A percentile compares a stretch with the other conserved stretches of the same genome.
Conservation (phyloP, 2,113 vertebrate species). For the Sterna hirundo region DNA sequence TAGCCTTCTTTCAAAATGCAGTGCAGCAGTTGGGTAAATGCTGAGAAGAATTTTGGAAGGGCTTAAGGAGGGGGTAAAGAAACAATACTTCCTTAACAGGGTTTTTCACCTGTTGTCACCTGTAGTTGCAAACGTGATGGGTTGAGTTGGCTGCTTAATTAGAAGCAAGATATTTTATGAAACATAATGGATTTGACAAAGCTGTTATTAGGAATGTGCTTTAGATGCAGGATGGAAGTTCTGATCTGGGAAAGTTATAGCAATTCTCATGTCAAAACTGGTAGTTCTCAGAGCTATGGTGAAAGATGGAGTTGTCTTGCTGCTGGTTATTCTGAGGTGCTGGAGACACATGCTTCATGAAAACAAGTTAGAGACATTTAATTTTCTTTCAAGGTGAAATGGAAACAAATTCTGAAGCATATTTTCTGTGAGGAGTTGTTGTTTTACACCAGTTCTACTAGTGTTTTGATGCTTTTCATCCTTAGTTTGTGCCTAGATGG, state of each 20-base stretch:
- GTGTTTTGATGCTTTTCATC: neutral
- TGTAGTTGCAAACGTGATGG: neutral
- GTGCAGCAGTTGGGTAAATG: neutral
- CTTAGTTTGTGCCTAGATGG: neutral
- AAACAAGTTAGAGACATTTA: neutral
- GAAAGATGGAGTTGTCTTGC: neutral
- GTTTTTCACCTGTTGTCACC: neutral
- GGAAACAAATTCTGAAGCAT: neutral
- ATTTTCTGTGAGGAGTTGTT: neutral
- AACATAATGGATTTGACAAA: neutral
- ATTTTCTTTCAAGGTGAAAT: neutral
- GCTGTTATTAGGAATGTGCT: neutral
- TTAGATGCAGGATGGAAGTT: neutral
- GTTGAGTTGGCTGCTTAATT: neutral
- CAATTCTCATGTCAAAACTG: neutral
- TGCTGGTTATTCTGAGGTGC: neutral
- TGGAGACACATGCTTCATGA: neutral
- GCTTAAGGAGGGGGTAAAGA: neutral
- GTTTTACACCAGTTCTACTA: neutral
- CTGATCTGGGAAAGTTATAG: neutral
- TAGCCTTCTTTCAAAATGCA: neutral
- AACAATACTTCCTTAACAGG: neutral
- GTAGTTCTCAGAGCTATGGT: neutral
- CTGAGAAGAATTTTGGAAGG: neutral
- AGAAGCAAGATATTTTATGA: neutral